These are phyloP conservation scores for Petroica traversi DNA, from an alignment of 2,113 vertebrate genomes.

Conservation along the genomic window DNA sequence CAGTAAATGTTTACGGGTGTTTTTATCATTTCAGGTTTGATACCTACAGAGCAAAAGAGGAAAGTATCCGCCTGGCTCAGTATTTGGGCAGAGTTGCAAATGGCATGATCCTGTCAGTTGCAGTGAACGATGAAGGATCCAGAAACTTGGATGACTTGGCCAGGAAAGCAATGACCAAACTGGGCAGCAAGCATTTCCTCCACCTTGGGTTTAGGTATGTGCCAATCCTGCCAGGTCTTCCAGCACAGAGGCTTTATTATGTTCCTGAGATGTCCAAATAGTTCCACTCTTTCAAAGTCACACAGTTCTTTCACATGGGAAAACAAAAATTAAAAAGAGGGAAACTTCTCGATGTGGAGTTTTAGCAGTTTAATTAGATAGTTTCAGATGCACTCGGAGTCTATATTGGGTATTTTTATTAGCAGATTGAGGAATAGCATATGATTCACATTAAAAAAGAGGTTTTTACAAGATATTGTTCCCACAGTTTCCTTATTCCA, in stretches of 20 bases:
- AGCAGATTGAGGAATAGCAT: neutral
- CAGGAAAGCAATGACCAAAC: slow-evolving; percentile 83
- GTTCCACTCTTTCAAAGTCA: slow-evolving; percentile 43
- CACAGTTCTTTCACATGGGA: slow-evolving; percentile 33
- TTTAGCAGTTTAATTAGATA: slow-evolving; percentile 39
- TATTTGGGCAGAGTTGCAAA: slow-evolving; percentile 78
- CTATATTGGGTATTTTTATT: slow-evolving; percentile 34
- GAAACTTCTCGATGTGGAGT: neutral
- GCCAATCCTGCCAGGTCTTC: neutral
- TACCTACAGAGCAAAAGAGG: slow-evolving; percentile 89
- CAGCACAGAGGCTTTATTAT: slow-evolving; percentile 61
- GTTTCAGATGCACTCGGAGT: neutral
- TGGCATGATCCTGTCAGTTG: slow-evolving; percentile 85
- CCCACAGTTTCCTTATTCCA: neutral
- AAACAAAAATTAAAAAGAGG: neutral
- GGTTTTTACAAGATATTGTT: slow-evolving; percentile 18
- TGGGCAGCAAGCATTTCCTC: slow-evolving; percentile 90
- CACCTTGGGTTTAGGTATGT: slow-evolving; percentile 90
- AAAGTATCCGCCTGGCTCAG: slow-evolving; percentile 86
- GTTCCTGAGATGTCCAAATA: slow-evolving; percentile 47
- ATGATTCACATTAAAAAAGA: slow-evolving; percentile 1
- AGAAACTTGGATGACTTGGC: slow-evolving; percentile 89
- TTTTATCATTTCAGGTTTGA: slow-evolving; percentile 83
- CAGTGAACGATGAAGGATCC: slow-evolving; percentile 96
- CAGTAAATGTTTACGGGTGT: neutral